These are phyloP conservation scores for Perodicticus potto DNA, from an alignment of 2,797 vertebrate species.

Conservation along the genomic window DNA sequence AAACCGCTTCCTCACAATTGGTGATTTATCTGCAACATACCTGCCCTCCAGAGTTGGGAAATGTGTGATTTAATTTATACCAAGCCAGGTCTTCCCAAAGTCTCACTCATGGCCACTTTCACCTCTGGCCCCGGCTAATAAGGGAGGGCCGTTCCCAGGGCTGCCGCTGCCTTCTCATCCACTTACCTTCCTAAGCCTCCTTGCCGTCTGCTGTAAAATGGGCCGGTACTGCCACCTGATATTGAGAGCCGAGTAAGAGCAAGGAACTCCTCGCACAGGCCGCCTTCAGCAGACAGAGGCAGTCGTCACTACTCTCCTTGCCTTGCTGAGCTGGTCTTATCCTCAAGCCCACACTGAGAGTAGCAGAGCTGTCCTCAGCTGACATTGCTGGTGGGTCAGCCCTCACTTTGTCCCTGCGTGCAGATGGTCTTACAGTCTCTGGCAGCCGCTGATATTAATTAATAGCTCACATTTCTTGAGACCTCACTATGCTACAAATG, in stretches of 20 bases:
- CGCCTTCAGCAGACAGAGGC: not conserved
- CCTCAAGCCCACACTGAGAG: not conserved
- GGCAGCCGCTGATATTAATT: slow-evolving; percentile 42
- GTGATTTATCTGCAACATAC: not conserved
- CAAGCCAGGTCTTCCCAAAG: not conserved
- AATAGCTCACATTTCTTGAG: slow-evolving; percentile 49
- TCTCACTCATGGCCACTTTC: not conserved
- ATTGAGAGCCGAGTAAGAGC: not conserved
- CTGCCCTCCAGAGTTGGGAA: not conserved
- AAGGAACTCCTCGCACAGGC: not conserved
- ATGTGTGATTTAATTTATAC: not conserved
- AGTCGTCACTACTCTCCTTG: not conserved
- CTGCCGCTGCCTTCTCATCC: too few relatives aligned
- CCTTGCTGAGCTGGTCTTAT: not conserved
- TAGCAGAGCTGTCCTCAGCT: not conserved
- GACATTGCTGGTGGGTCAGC: not conserved
- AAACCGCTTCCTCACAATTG: not conserved
- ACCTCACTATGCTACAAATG: slow-evolving; percentile 41
- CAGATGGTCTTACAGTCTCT: not conserved
- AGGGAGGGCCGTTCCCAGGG: not conserved
- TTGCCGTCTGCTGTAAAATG: not conserved
- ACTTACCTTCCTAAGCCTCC: not conserved
- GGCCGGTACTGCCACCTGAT: not conserved
- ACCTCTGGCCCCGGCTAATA: not conserved
- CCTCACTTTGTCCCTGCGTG: not conserved